Evolutionary conservation across 1,140 invertebrate species (phyloP), one percentile per base, ranked within the genome.

Genomic region (Dreissena rostriformis): DNA sequence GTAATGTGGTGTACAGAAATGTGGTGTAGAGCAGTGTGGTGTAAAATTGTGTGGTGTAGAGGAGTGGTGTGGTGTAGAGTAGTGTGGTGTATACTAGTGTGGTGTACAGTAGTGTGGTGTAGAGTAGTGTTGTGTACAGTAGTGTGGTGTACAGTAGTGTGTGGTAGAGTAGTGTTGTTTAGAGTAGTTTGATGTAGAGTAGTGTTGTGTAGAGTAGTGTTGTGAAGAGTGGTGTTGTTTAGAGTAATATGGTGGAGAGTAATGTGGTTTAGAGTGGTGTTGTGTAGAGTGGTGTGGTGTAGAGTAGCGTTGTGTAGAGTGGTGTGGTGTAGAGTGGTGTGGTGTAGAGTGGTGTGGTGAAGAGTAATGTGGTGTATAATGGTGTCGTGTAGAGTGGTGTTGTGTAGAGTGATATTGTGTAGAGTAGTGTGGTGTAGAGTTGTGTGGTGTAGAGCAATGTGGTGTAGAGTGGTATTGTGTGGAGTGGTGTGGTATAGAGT

Each of bases 181-280:
- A 84, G 82, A 68, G 73, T 65, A 67, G 73, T 84, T 39, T 61
- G 68, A 65, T 84, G 73, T 84, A 84, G 82, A 53, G 73, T 67
- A 78, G 82, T 78, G 61, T 78, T 67, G 65, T 84, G 67, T 72
- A 52, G 29, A 55, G 66, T 68, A 77, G 61, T 78, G 74, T 68
- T 24, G 24, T 84, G 63, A 70, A 78, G 67, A 71, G 66, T 81
- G 53, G 66, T 17, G 49, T 68, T 57, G 66, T 15, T 12, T 81
- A 70, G 65, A 71, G 78, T 55, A 53, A 12, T 81, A 22, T 26
- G 24, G 66, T 28, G 66, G 4, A 68, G 2, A 28, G 12, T 28
- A 22, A 12, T 68, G 66, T 68, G 39, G 26, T 68, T 6, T 24
- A 22, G 66, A 11, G 6, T 39, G 39, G 39, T 39, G 39, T 39